A percentile compares a stretch with the other conserved stretches of the same genome.
These are phyloP conservation scores for Bambusicola thoracicus DNA, from an alignment of 2,113 vertebrate species.

Conservation along the genomic window DNA sequence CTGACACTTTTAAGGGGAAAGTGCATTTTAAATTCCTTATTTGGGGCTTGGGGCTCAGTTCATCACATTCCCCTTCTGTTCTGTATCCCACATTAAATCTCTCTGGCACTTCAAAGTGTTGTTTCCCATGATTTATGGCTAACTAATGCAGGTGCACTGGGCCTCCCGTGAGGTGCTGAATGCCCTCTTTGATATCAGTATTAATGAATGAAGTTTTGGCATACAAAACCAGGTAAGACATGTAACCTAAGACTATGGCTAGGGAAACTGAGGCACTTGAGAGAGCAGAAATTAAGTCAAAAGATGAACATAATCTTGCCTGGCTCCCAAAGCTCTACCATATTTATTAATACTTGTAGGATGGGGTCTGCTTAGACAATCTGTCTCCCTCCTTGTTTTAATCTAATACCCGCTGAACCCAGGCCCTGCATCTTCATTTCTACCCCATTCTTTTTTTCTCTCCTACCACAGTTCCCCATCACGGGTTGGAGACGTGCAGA, in stretches of 20 bases:
- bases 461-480: not conserved
- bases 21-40: slow-evolving; percentile 68
- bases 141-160: slow-evolving; percentile 64
- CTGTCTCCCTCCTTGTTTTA: not conserved
- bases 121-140: slow-evolving; percentile 67
- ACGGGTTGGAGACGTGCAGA: not conserved
- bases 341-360: not conserved
- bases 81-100: slow-evolving; percentile 67
- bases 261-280: slow-evolving; percentile 44
- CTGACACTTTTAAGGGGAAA: slow-evolving; percentile 75
- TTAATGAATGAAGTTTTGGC: slow-evolving; percentile 53
- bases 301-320: not conserved
- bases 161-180: slow-evolving; percentile 52
- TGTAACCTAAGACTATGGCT: not conserved
- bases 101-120: slow-evolving; percentile 64
- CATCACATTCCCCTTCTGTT: slow-evolving; percentile 63
- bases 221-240: slow-evolving; percentile 10
- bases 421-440: not conserved
- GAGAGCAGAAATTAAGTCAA: not conserved
- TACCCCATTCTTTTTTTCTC: not conserved
- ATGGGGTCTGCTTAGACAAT: not conserved
- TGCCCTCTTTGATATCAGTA: slow-evolving; percentile 40
- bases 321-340: not conserved
- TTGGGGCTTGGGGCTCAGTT: slow-evolving; percentile 67
- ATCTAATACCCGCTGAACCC: not conserved